These are phyloP conservation scores for Drosophila parvula DNA, from an alignment of 1,140 invertebrate genomes.

Conservation along the genomic window DNA sequence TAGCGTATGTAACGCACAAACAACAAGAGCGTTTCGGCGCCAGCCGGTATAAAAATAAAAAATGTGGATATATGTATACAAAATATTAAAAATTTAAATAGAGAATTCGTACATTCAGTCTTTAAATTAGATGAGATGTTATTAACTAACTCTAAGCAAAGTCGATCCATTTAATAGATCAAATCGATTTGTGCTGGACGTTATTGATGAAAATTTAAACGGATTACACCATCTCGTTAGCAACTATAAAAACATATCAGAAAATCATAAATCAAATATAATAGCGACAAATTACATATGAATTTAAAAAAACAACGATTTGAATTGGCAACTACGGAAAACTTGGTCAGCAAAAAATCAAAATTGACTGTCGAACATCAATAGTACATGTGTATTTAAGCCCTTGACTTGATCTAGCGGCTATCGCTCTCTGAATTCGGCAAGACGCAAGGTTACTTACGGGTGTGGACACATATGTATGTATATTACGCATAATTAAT, in stretches of 20 bases:
- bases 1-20: background rate
- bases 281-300: too few species aligned
- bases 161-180: background rate
- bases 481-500: background rate
- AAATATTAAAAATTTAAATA: background rate
- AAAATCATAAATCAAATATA: background rate
- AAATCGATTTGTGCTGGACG: background rate
- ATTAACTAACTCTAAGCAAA: background rate
- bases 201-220: background rate
- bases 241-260: background rate
- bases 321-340: background rate
- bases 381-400: background rate
- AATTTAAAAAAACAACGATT: background rate
- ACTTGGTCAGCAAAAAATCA: background rate
- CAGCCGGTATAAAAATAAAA: constrained; percentile 6
- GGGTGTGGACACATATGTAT: background rate
- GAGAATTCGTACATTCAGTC: background rate
- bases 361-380: too few species aligned
- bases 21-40: background rate
- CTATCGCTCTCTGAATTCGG: background rate
- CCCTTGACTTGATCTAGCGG: background rate
- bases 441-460: background rate
- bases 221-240: background rate
- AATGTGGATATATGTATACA: background rate
- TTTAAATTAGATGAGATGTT: too few species aligned